Base-by-base conservation (phyloP, 2,797 vertebrate species). In the Mormyrus proboscirostris region DNA sequence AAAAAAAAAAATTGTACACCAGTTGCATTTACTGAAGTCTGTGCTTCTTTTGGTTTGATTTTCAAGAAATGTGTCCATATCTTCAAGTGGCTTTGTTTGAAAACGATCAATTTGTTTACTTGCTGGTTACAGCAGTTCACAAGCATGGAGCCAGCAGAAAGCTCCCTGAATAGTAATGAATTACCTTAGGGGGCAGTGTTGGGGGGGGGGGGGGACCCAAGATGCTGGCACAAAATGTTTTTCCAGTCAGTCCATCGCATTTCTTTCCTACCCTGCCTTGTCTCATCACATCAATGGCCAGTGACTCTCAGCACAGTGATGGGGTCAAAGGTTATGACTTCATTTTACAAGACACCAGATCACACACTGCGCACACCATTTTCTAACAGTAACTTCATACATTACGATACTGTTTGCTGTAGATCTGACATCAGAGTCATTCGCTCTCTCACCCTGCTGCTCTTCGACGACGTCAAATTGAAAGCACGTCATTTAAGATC, bases 91-190 rank as follows among this genome's bases (percentile, higher is more conserved):
- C 73, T 79, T 79, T 79, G 73, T 79, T 44, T 79, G 16, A 79
- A 69, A 79, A 44, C 2, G 14, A 41, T 12, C 33, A 76, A 33
- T 79, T 44, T 79, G 73, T 79, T 44, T 79, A 6, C 73, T 79
- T 79, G 73, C 73, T 79, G 29, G 29, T 69, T 33, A 33, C 10
- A 33, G 62, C 10, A 1, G 12, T 69, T 69, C 65, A 29, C 65
- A 29, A 69, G 22, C 59, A 25, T 29, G 57, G 51, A 57, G 85
- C 19, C 51, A 57, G 50, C 29, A 55, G 6, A n/a, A 38, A n/a
- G 38, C 62, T 73, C 65, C 41, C 19, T 88, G 87, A 88, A 88
- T 69, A 44, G 87, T 38, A 88, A 51, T 69, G 51, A 88, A 73
- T 22, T 16, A 62, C 59, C 57, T 50, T 22, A n/a, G 41, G 59